Conservation (phyloP, 1,140 invertebrate species). For the Thrips palmi region DNA sequence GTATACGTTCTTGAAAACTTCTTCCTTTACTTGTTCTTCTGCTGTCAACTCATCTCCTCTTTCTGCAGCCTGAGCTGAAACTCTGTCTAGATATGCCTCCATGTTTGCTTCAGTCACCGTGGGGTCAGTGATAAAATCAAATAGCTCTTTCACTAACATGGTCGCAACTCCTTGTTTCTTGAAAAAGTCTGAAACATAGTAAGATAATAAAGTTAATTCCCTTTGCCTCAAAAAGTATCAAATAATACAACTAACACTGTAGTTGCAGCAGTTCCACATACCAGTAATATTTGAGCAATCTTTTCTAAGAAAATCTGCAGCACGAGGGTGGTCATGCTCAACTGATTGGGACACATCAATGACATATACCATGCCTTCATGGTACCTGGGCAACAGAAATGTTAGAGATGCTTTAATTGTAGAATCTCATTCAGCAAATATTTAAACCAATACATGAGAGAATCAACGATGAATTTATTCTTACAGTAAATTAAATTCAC, state of each 20-base stretch:
- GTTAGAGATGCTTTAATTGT: background rate
- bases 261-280: slow-evolving; percentile 16
- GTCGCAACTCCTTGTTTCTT: slow-evolving; percentile 72
- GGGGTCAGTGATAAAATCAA: slow-evolving; percentile 90
- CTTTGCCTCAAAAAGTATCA: slow-evolving; percentile 1
- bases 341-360: slow-evolving; percentile 98
- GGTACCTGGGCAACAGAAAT: slow-evolving; percentile 28
- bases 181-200: slow-evolving; percentile 60
- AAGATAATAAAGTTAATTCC: too few species aligned
- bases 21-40: slow-evolving; percentile 55
- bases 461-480: slow-evolving; percentile 14
- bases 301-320: slow-evolving; percentile 83
- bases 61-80: slow-evolving; percentile 43
- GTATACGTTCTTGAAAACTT: slow-evolving; percentile 86
- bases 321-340: slow-evolving; percentile 92
- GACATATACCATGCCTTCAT: slow-evolving; percentile 65
- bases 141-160: slow-evolving; percentile 78
- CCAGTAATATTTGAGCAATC: slow-evolving; percentile 84
- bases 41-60: slow-evolving; percentile 37
- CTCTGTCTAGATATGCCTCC: slow-evolving; percentile 53
- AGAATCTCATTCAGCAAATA: background rate
- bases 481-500: slow-evolving; percentile 86
- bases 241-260: slow-evolving; percentile 1
- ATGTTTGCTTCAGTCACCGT: slow-evolving; percentile 66
- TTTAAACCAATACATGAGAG: slow-evolving; percentile 7